Evolutionary conservation across 2,113 vertebrate genomes (phyloP), one percentile per base, ranked within the genome.

Genomic region (Diadophis punctatus): DNA sequence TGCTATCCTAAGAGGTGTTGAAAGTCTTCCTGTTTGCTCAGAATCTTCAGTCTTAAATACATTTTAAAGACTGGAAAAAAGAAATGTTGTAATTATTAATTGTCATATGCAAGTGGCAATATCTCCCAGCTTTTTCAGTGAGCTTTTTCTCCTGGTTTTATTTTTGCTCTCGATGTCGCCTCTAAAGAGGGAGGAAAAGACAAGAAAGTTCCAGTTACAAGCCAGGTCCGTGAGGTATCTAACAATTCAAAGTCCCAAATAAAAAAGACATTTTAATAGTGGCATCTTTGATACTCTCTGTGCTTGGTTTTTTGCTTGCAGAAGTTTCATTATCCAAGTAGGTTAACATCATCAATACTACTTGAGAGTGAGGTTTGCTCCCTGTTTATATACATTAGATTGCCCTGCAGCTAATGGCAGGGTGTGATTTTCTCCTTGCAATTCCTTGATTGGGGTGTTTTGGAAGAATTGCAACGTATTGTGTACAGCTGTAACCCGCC

Each of bases 1-100:
- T 88, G 86, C 18, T 93, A 30, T 92, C 91, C 48, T 91, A 94
- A 92, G 43, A 84, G 30, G 1, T 4, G 0, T 43, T n/a, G n/a
- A 90, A 30, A 39, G 63, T 8, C 52, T 53, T 90, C 39, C 27
- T 55, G 7, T 58, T 93, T 95, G 87, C 86, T 56, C n/a, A 93
- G 91, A 87, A 48, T 3, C 53, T 58, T 18, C 60, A n/a, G 9
- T 34, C 86, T 4, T 93, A 91, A 92, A 63, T 43, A 74, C 91
- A 91, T 89, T 0, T 30, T 84, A 30, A 90, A 84, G 1, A 25
- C 34, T 27, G 22, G 22, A 25, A 74, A 5, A 39, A 74, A 14
- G 30, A 68, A 22, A 80, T 39, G n/a, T 74, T 74, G 16, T 80
- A 80, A 80, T 39, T 39, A 39, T 39, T 80, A 39, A 80, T 7